Evolutionary conservation across 1,140 invertebrate species (phyloP), one percentile per base, ranked within the genome.

Genomic region (Dreissena polymorpha): DNA sequence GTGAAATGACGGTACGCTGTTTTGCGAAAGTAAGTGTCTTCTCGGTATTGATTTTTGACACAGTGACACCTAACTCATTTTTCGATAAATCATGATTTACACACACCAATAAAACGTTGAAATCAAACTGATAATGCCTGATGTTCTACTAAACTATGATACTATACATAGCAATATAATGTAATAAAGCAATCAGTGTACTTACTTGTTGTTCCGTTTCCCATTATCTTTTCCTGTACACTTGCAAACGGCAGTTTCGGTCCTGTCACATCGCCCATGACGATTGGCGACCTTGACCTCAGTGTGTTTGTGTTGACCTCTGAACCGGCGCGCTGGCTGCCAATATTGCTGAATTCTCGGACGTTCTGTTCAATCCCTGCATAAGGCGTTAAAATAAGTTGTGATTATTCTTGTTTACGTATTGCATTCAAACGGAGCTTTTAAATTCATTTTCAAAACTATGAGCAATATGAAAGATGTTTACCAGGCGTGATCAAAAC

Each of bases 291-390:
- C 21, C 73, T 27, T 0, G 73, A 57, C n/a, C 57, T 21, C 1
- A 39, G 21, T 2, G 10, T 51, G 10, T 50, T n/a, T 39, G 68
- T 12, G 39, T 67, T 76, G 12, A 67, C 23, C 23, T 14, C 1
- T 29, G 25, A 29, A 0, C 51, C 57, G 49, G 21, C 57, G 27
- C 75, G 57, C 18, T 51, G 55, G 8, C 60, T 68, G 8, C 83
- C 39, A 23, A 29, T 53, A 1, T 49, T 51, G 18, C 65, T 78
- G 8, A 73, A 14, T 0, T 78, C 72, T 8, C 55, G 60, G 10
- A 75, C 25, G 14, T 50, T 21, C 7, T 25, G n/a, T 65, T 80
- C 68, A 10, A 87, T 50, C n/a, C 78, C 57, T 60, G 39, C 39
- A 39, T 5, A 39, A 39, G 39, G 39, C 39, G 39, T 39, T n/a